Conservation (phyloP, 2,888 invertebrate genomes). For the Podabrus alpinus region DNA sequence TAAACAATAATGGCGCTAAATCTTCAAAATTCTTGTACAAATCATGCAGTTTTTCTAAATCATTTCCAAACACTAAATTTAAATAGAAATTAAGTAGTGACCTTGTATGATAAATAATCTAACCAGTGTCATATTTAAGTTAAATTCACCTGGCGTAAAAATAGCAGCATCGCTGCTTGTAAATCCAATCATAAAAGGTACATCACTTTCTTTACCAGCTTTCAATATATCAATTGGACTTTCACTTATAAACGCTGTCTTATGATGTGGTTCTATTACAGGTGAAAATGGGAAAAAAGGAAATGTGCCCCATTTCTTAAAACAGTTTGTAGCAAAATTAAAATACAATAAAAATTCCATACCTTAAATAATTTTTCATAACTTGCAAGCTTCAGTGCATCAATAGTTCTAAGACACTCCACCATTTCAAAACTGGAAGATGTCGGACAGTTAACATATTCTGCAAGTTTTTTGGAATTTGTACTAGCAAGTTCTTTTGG, state of each 20-base stretch:
- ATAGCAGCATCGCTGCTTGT: slow-evolving; percentile 76
- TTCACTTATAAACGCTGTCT: slow-evolving; percentile 70
- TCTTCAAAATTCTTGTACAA: too few species aligned
- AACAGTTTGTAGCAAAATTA: neutral
- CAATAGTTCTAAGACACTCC: slow-evolving; percentile 65
- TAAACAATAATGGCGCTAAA: too few species aligned
- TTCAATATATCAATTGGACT: slow-evolving; percentile 61
- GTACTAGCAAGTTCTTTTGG: slow-evolving; percentile 62
- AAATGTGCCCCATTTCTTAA: slow-evolving; percentile 75
- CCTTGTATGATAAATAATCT: too few species aligned
- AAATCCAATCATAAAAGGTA: slow-evolving; percentile 76
- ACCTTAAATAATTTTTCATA: slow-evolving; percentile 72
- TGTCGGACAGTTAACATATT: slow-evolving; percentile 66
- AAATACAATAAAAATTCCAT: slow-evolving; percentile 41
- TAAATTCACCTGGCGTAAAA: slow-evolving; percentile 58
- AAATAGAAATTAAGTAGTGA: too few species aligned
- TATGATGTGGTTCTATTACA: slow-evolving; percentile 69
- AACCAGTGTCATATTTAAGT: too few species aligned
- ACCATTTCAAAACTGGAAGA: slow-evolving; percentile 58
- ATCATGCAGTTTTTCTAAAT: too few species aligned
- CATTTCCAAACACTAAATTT: too few species aligned
- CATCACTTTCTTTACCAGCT: slow-evolving; percentile 57
- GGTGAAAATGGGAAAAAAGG: slow-evolving; percentile 82
- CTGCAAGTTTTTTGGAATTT: slow-evolving; percentile 65
- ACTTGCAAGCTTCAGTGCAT: slow-evolving; percentile 66